A percentile compares a stretch with the other conserved stretches of the same genome.
These are phyloP conservation scores for Hirundichthys speculiger DNA, from an alignment of 2,113 vertebrate species.

Conservation along the genomic window DNA sequence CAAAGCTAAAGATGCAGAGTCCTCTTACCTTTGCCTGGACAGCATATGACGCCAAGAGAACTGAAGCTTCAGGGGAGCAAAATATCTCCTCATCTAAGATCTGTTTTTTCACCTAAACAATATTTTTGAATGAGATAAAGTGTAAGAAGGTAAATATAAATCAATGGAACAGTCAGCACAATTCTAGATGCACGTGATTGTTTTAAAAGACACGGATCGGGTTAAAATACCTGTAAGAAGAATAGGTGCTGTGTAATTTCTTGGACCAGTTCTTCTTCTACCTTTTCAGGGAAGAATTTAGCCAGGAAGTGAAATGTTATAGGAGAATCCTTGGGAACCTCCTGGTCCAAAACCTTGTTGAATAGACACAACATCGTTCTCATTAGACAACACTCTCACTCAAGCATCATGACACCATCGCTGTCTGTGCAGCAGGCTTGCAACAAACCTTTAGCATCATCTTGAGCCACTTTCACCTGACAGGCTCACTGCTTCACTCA, in stretches of 20 bases:
- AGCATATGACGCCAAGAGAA: slow-evolving; percentile 91
- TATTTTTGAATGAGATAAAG: too few relatives aligned
- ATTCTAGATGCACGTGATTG: not conserved
- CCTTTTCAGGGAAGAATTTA: slow-evolving; percentile 95
- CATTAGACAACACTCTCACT: too few relatives aligned
- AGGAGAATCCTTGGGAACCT: slow-evolving; percentile 93
- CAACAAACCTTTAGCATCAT: not conserved
- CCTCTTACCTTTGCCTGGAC: slow-evolving; percentile 92
- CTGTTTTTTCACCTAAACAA: slow-evolving; percentile 90
- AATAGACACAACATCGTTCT: too few relatives aligned
- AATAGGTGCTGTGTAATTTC: slow-evolving; percentile 96
- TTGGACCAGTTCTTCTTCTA: slow-evolving; percentile 92
- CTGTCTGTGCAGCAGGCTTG: too few relatives aligned
- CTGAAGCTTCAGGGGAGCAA: slow-evolving; percentile 92
- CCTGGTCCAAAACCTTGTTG: slow-evolving; percentile 90
- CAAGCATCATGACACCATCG: too few relatives aligned
- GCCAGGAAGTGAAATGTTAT: slow-evolving; percentile 91
- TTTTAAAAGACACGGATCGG: not conserved
- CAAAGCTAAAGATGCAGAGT: too few relatives aligned
- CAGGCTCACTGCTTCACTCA: slow-evolving; percentile 50
- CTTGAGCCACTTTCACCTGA: not conserved
- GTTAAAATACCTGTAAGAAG: slow-evolving; percentile 87
- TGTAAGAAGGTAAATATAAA: too few relatives aligned
- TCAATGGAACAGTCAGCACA: too few relatives aligned
- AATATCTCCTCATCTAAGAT: slow-evolving; percentile 95